phyloP scores from a whole-genome alignment of 2,113 vertebrate genomes.

The Grammomys surdaster region DNA sequence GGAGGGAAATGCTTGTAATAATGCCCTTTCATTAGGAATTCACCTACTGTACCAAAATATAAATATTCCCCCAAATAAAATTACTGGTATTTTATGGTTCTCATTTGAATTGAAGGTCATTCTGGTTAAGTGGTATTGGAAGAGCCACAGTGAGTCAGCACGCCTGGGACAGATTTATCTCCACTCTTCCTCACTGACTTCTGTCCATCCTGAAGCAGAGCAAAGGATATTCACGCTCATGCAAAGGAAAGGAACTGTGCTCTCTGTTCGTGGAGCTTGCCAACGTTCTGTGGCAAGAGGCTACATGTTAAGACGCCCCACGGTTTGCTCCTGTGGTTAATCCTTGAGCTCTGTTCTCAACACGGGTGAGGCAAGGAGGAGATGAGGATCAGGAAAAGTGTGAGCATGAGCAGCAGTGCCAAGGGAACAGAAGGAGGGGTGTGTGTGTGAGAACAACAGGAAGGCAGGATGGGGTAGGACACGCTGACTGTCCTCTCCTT shows the following conservation, averaged over 20 bases:
- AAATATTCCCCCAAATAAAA: conserved; percentile 81
- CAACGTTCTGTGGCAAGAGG: not conserved
- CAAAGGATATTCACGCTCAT: not conserved
- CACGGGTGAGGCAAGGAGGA: not conserved
- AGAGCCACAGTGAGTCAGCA: conserved; percentile 76
- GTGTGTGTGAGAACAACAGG: not conserved
- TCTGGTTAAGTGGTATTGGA: conserved; percentile 65
- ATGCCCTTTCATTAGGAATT: conserved; percentile 82
- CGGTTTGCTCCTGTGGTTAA: not conserved
- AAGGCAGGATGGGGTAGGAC: not conserved
- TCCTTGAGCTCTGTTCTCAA: not conserved
- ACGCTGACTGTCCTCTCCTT: not conserved
- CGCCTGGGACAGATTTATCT: not conserved
- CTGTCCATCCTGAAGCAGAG: conserved; percentile 50
- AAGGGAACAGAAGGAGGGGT: not conserved
- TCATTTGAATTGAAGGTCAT: conserved; percentile 71
- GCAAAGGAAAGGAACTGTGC: not conserved
- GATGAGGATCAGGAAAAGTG: not conserved
- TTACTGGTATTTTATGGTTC: conserved; percentile 83
- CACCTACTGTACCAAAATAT: conserved; percentile 78
- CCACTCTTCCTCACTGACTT: conserved; percentile 2
- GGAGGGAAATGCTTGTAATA: conserved; percentile 63
- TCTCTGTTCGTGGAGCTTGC: conserved; percentile 25
- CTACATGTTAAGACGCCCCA: not conserved
- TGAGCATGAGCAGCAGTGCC: not conserved